Base-by-base conservation (phyloP, 2,888 invertebrate species). In the Lycocerus yunnanus region DNA sequence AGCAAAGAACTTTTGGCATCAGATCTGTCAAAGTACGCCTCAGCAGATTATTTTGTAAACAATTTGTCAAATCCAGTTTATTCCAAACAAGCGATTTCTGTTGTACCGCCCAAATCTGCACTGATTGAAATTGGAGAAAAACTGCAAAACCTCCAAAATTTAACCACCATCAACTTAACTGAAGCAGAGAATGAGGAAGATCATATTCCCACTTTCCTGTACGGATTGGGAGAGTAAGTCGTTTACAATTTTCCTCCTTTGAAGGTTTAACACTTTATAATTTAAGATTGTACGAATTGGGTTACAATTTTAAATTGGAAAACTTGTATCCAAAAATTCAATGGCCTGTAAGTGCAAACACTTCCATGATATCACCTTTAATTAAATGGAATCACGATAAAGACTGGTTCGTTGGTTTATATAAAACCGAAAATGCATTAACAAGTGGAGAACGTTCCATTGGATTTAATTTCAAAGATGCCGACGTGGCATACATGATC, bases 301-400 rank as follows among this genome's bases (percentile, higher is more conserved):
- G 98, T 1, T 83, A 94, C 70, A 92, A 94, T 82, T 91, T 95
- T 1, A 90, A 93, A 76, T 86, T 97, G 4, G 90, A 93, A 1
- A 91, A 92, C 72, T 88, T 98, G 59, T 97, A 96, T 86, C 94
- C 96, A 0, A 85, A 89, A 20, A 88, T 96, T 0, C 83, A 90
- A 60, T 96, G 92, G 86, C 98, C 98, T 0, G 97, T 98, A 1
- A 93, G 96, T 0, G 90, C 93, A 15, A 92, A 93, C 0, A 97
- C 97, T 0, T 94, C 95, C 0, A 95, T 95, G 92, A 88, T 97
- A 27, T 91, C 95, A 0, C 93, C 96, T 4, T 88, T 94, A 2
- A 91, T 98, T n/a, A 91, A 91, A 78, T 98, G 97, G 97, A 94
- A 97, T 80, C 97, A 98, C 82, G 89, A 90, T 15, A 91, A 92